phyloP scores from a whole-genome alignment of 2,888 invertebrate genomes.

The Tricholauxania praeusta region DNA sequence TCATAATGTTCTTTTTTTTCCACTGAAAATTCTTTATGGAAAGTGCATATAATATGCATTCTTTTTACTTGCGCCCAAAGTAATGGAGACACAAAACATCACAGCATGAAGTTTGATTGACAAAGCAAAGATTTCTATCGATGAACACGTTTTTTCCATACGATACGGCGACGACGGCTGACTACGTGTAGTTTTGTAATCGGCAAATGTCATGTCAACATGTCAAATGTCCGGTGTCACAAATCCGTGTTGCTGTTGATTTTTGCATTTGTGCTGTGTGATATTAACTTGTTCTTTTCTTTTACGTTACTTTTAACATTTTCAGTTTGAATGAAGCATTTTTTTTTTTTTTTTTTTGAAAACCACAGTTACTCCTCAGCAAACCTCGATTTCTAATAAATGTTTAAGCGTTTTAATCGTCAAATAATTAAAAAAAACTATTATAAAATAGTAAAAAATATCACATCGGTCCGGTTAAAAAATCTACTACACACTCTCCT shows the following conservation, averaged over 20 bases:
- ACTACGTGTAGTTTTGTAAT: constrained; percentile 19
- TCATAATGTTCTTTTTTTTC: constrained; percentile 4
- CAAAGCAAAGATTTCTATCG: constrained; percentile 52
- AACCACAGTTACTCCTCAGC: too few species aligned
- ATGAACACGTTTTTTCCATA: constrained; percentile 45
- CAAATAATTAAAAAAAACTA: too few species aligned
- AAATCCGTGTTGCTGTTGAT: not conserved
- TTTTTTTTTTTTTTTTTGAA: too few species aligned
- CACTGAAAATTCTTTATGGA: constrained; percentile 1
- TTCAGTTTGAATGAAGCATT: too few species aligned
- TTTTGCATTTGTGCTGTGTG: not conserved
- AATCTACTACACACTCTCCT: too few species aligned
- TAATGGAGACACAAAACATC: not conserved
- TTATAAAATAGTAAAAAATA: too few species aligned
- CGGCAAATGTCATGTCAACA: constrained; percentile 13
- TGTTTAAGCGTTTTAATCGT: too few species aligned
- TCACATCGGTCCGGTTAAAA: too few species aligned
- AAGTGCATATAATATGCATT: not conserved
- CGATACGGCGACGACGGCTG: constrained; percentile 8
- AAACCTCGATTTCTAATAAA: too few species aligned
- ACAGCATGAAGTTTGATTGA: constrained; percentile 50
- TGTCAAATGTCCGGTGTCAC: not conserved
- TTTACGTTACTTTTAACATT: too few species aligned
- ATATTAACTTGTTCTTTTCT: too few species aligned
- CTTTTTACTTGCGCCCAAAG: constrained; percentile 6